phyloP scores from a whole-genome alignment of 1,140 invertebrate genomes.

The Euwallacea fornicatus region DNA sequence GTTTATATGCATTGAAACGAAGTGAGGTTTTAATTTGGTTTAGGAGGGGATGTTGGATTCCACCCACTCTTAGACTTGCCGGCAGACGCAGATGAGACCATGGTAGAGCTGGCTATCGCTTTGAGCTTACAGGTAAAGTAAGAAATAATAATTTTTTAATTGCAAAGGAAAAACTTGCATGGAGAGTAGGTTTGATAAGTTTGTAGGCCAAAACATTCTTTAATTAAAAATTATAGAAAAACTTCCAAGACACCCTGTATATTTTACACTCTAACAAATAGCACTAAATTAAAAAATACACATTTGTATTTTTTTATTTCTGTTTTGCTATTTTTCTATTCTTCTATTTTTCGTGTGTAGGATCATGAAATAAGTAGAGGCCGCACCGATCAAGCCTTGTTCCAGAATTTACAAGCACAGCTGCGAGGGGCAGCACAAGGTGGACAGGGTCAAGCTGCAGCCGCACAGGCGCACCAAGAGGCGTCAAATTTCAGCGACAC shows the following conservation, averaged over 20 bases:
- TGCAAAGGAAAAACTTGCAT: background rate
- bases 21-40: constrained; percentile 2
- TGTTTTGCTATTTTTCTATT: too few species aligned
- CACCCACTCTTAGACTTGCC: constrained; percentile 83
- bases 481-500: constrained; percentile 74
- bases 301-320: background rate
- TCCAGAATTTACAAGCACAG: constrained; percentile 41
- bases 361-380: constrained; percentile 43
- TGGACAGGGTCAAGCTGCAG: constrained; percentile 29
- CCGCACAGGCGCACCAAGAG: constrained; percentile 49
- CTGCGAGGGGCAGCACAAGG: constrained; percentile 29
- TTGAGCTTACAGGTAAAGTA: constrained; percentile 82
- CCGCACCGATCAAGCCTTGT: constrained; percentile 26
- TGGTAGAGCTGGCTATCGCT: constrained; percentile 95
- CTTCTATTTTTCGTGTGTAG: constrained; percentile 3
- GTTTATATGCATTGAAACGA: background rate
- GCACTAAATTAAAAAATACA: background rate
- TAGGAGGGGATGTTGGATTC: constrained; percentile 57
- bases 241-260: too few species aligned
- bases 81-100: constrained; percentile 90
- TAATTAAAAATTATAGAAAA: too few species aligned
- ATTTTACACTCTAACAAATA: background rate
- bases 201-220: too few species aligned
- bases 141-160: background rate
- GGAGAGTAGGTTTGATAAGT: background rate